phyloP scores from a whole-genome alignment of 2,888 invertebrate genomes.

The Lottia scabra region DNA sequence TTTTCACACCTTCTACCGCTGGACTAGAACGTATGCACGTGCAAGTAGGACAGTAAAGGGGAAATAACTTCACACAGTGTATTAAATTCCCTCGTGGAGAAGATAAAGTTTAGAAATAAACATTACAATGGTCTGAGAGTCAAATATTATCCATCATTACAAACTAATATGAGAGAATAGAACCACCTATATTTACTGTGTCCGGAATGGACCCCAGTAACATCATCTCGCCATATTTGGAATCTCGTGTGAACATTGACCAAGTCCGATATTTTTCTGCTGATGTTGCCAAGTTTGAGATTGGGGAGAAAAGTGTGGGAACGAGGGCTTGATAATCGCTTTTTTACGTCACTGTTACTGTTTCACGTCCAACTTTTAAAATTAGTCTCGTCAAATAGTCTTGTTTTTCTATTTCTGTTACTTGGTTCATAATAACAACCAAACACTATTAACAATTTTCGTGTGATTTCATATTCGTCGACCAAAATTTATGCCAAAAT shows the following conservation, averaged over 20 bases:
- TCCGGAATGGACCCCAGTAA: neutral
- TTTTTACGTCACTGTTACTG: no score
- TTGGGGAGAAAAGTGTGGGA: no score
- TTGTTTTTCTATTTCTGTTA: no score
- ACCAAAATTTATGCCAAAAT: no score
- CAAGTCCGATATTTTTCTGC: neutral
- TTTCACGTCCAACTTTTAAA: no score
- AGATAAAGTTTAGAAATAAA: neutral
- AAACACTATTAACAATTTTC: no score
- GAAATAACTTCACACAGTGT: neutral
- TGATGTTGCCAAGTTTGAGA: no score
- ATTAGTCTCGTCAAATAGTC: no score
- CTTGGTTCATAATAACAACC: no score
- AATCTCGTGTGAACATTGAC: conserved; percentile 1
- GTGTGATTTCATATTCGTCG: no score
- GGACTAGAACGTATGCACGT: neutral
- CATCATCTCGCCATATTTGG: neutral
- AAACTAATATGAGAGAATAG: neutral
- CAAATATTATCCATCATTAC: conserved; percentile 4
- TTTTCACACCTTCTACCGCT: neutral
- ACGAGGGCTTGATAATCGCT: no score
- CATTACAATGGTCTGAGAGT: neutral
- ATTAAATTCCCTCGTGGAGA: neutral
- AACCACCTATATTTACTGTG: neutral
- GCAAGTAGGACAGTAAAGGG: neutral